phyloP scores from a whole-genome alignment of 2,113 vertebrate species.

The Mesocricetus auratus region DNA sequence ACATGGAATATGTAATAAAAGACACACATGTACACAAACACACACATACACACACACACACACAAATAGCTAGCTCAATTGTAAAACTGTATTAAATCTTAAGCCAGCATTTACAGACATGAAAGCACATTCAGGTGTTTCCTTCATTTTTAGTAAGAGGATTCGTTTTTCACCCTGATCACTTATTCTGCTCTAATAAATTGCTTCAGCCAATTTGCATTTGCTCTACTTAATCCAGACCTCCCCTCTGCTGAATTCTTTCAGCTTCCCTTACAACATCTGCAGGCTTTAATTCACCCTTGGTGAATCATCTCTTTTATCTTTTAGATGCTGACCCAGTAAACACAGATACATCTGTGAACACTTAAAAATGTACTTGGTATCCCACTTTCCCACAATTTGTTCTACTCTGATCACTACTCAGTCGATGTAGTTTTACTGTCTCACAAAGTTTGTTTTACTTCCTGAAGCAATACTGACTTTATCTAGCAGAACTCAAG shows the following conservation, averaged over 20 bases:
- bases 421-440: background rate
- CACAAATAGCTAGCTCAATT: background rate
- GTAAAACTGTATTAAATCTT: background rate
- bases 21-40: background rate
- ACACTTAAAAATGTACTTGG: slow-evolving; percentile 54
- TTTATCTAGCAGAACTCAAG: background rate
- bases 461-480: background rate
- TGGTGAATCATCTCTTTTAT: slow-evolving; percentile 66
- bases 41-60: rapidly evolving
- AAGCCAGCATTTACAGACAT: slow-evolving; percentile 36
- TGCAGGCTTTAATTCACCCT: slow-evolving; percentile 61
- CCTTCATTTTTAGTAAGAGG: slow-evolving; percentile 69
- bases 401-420: slow-evolving; percentile 37
- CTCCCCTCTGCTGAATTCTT: slow-evolving; percentile 19
- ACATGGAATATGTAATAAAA: background rate
- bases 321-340: slow-evolving; percentile 66
- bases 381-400: slow-evolving; percentile 43
- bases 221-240: slow-evolving; percentile 65
- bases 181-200: slow-evolving; percentile 79
- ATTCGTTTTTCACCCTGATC: slow-evolving; percentile 25
- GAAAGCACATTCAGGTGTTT: slow-evolving; percentile 53
- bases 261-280: slow-evolving; percentile 56
- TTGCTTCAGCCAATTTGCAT: slow-evolving; percentile 64
- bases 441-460: background rate
- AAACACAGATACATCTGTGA: slow-evolving; percentile 68